Percentiles rank a stretch among this genome's conserved stretches.
These are phyloP conservation scores for Tragulus kanchil DNA, from an alignment of 2,113 vertebrate genomes.

Conservation along the genomic window DNA sequence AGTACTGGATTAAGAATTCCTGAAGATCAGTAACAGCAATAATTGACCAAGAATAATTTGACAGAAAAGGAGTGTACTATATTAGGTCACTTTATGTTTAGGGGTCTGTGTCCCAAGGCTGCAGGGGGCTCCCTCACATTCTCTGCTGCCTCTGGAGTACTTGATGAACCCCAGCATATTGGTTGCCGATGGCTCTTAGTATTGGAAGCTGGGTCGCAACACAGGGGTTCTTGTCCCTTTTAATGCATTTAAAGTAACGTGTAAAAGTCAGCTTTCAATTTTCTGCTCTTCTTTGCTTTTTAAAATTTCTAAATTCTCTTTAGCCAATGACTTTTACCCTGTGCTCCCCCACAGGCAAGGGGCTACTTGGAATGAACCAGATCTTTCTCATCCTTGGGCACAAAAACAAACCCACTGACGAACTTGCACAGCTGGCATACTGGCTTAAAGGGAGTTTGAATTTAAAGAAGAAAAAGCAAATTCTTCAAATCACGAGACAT, in stretches of 20 bases:
- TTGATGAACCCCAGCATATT: accelerated
- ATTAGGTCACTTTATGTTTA: not conserved
- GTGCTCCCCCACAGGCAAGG: not conserved
- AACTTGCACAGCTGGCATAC: not conserved
- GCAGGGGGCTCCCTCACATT: not conserved
- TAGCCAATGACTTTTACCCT: not conserved
- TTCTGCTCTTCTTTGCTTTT: constrained; percentile 5
- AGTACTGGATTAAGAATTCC: no score
- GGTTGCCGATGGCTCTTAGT: not conserved
- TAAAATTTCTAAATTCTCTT: constrained; percentile 36
- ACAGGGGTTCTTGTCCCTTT: not conserved
- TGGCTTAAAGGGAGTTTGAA: constrained; percentile 6
- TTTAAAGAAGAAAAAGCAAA: constrained; percentile 42
- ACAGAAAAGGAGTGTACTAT: not conserved
- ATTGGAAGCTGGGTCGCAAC: not conserved
- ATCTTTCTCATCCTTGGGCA: not conserved
- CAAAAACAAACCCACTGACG: constrained; percentile 19
- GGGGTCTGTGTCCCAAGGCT: no score
- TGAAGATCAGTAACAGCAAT: no score
- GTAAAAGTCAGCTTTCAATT: constrained; percentile 14
- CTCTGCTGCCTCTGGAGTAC: not conserved
- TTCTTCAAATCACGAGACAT: not conserved
- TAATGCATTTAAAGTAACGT: not conserved
- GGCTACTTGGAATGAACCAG: not conserved
- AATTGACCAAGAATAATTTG: no score